Base-by-base conservation (phyloP, 2,113 vertebrate species). In the Numida meleagris region DNA sequence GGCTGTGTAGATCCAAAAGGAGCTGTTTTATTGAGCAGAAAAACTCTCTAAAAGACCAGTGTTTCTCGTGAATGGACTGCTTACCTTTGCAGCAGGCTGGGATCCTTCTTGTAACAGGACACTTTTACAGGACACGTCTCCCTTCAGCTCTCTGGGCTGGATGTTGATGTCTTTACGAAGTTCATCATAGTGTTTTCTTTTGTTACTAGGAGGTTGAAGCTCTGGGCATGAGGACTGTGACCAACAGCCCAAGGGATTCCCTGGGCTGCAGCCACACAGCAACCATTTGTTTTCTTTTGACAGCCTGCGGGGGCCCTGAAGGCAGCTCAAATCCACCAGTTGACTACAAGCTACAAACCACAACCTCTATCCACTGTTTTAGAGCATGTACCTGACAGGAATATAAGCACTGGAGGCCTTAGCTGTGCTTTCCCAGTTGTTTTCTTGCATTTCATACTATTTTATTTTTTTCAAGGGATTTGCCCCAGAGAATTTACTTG, bases 281-380 rank as follows among this genome's bases (percentile, higher is more conserved):
- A 77, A 95, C 75, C 65, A 86, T 90, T 91, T 97, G 79, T 97
- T 97, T 97, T 90, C 90, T 83, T 96, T 95, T 83, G 85, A 88
- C 87, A 90, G 91, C 68, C 73, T 94, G 89, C 9, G 58, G 83
- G 83, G 82, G 79, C 93, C 65, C 46, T 72, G 72, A 93, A 94
- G 61, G 73, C 88, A 88, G 93, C 79, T 95, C 79, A 90, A 91
- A 95, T 83, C 61, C 57, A 81, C 75, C 79, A 88, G 88, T 20
- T 72, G 82, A 94, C 85, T 86, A 65, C 85, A 68, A 71, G 68
- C 68, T 95, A 67, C 76, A 94, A 95, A 95, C 93, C 94, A 95
- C 95, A 96, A 66, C 18, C 38, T 12, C 24, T 93, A 61, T 83
- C 65, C 58, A 45, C 65, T 93, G 12, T 63, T 91, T 93, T 57